These are phyloP conservation scores for Sarotherodon lohbergeri DNA, from an alignment of 2,113 vertebrate species.

Conservation along the genomic window DNA sequence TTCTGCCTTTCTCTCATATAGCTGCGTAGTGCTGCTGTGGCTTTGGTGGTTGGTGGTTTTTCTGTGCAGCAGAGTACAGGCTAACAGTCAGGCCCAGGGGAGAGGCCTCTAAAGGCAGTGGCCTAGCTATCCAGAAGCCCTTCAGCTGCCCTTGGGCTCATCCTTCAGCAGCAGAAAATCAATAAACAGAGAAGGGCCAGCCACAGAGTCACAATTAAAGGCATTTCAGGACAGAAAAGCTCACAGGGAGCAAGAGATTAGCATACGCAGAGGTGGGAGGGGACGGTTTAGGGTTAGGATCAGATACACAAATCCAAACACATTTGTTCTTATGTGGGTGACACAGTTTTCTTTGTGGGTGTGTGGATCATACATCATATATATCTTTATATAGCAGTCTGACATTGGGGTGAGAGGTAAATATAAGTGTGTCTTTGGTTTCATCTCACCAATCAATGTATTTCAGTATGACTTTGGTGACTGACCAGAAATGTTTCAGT, in stretches of 20 bases:
- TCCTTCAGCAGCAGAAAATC: slow-evolving; percentile 65
- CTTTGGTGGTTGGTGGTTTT: slow-evolving; percentile 50
- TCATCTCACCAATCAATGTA: not conserved
- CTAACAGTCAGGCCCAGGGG: slow-evolving; percentile 60
- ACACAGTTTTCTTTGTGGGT: not conserved
- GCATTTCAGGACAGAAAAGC: slow-evolving; percentile 32
- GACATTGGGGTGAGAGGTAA: not conserved
- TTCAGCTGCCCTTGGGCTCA: slow-evolving; percentile 71
- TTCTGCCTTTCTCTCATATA: not conserved
- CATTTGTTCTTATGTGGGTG: not conserved
- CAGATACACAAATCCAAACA: not conserved
- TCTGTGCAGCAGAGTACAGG: slow-evolving; percentile 61
- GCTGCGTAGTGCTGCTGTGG: slow-evolving; percentile 29
- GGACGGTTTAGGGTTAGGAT: not conserved
- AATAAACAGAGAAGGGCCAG: slow-evolving; percentile 53
- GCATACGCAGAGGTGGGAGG: not conserved
- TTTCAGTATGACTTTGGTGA: not conserved
- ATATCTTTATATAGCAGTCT: not conserved
- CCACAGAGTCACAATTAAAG: slow-evolving; percentile 57
- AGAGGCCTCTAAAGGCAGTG: slow-evolving; percentile 60
- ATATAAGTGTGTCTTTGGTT: not conserved
- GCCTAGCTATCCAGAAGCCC: slow-evolving; percentile 60
- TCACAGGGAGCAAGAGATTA: slow-evolving; percentile 22
- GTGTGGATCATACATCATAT: not conserved
- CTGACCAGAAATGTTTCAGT: not conserved